Conservation (phyloP, 2,113 vertebrate species). For the Gorilla gorilla region DNA sequence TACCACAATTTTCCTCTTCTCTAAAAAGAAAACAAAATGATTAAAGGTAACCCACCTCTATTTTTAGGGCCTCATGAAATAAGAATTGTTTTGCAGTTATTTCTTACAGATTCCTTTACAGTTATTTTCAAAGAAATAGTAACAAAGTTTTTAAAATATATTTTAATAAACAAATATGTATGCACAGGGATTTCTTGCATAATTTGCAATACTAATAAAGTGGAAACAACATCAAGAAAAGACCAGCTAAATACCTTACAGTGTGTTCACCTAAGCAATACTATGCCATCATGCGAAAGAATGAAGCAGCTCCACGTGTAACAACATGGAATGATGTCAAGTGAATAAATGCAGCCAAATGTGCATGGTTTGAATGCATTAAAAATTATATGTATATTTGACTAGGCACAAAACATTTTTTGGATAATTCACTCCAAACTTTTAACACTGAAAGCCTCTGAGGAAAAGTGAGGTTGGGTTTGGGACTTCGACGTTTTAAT, state of each 20-base stretch:
- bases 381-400: neutral
- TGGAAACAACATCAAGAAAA: neutral
- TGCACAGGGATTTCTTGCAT: neutral
- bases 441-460: neutral
- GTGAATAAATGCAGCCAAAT: neutral
- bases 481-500: neutral
- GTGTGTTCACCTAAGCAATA: neutral
- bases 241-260: neutral
- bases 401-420: neutral
- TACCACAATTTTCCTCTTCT: neutral
- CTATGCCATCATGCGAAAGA: neutral
- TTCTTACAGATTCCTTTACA: neutral
- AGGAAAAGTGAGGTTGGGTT: neutral
- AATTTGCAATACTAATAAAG: constrained; percentile 3
- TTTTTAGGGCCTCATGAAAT: neutral
- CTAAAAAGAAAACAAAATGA: constrained; percentile 17
- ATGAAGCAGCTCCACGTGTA: neutral
- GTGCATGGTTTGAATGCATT: neutral
- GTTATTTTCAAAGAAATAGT: neutral
- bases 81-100: neutral
- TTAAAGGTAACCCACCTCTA: neutral
- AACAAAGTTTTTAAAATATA: neutral
- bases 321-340: neutral
- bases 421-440: neutral
- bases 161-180: neutral